A percentile compares a stretch with the other conserved stretches of the same genome.
phyloP scores from a whole-genome alignment of 2,888 invertebrate genomes.

The Harmothoe impar region DNA sequence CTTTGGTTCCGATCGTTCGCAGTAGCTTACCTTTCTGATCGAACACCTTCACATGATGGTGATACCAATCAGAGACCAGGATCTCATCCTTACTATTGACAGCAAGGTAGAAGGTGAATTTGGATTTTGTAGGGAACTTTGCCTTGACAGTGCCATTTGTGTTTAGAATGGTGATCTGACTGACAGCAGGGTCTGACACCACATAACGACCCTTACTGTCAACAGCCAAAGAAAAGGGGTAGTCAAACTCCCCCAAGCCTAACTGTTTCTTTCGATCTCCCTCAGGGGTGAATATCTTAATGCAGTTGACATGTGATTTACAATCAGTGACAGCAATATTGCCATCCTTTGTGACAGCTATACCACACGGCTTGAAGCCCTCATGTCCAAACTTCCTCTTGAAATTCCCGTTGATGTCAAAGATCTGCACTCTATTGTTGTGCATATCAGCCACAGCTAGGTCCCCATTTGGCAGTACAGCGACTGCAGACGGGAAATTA shows the following conservation, averaged over 20 bases:
- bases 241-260: conserved; percentile 62
- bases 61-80: conserved; percentile 66
- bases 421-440: conserved; percentile 66
- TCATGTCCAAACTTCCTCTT: conserved; percentile 45
- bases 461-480: conserved; percentile 61
- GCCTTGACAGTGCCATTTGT: conserved; percentile 31
- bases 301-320: conserved; percentile 27
- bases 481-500: conserved; percentile 64
- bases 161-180: conserved; percentile 53
- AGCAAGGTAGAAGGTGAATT: conserved; percentile 66
- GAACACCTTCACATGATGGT: conserved; percentile 66
- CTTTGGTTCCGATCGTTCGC: conserved; percentile 60
- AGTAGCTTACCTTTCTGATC: conserved; percentile 50
- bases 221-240: conserved; percentile 66
- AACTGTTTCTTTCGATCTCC: conserved; percentile 28
- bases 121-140: conserved; percentile 64
- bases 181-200: conserved; percentile 65
- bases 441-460: conserved; percentile 66
- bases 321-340: conserved; percentile 67
- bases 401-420: conserved; percentile 62
- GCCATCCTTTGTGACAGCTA: conserved; percentile 59
- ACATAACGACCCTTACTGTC: conserved; percentile 61
- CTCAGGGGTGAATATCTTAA: conserved; percentile 63
- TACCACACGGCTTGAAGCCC: conserved; percentile 66
- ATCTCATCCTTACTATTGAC: conserved; percentile 63